phyloP scores from a whole-genome alignment of 2,888 invertebrate species.

The Drosophila setosimentum region DNA sequence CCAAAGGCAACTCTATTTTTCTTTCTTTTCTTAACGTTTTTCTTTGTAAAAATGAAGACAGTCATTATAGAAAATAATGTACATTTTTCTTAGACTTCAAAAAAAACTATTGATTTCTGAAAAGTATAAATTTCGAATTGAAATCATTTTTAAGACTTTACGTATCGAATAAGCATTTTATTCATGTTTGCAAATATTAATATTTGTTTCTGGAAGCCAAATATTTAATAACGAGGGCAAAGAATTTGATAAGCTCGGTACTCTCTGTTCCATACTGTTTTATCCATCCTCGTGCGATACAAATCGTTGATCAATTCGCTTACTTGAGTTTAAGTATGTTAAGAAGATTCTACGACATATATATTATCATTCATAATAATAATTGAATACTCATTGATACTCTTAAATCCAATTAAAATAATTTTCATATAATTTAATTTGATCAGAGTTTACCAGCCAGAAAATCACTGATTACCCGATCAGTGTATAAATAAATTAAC shows the following conservation, averaged over 20 bases:
- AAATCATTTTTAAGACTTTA: not conserved
- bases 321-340: not conserved
- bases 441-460: not conserved
- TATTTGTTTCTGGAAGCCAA: not conserved
- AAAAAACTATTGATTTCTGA: not conserved
- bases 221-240: not conserved
- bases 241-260: not conserved
- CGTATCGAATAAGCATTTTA: not conserved
- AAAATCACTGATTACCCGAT: slow-evolving; percentile 3
- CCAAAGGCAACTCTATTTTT: no score
- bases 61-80: not conserved
- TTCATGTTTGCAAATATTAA: not conserved
- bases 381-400: not conserved
- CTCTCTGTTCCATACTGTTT: not conserved
- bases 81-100: not conserved
- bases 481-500: slow-evolving; percentile 16
- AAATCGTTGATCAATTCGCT: not conserved
- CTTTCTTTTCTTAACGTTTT: no score
- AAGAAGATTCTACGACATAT: no score
- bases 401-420: not conserved
- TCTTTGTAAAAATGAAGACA: no score
- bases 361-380: not conserved
- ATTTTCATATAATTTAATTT: not conserved
- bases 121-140: not conserved
- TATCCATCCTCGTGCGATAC: not conserved